Conservation (phyloP, 1,140 invertebrate species). For the Brachionus rubens region DNA sequence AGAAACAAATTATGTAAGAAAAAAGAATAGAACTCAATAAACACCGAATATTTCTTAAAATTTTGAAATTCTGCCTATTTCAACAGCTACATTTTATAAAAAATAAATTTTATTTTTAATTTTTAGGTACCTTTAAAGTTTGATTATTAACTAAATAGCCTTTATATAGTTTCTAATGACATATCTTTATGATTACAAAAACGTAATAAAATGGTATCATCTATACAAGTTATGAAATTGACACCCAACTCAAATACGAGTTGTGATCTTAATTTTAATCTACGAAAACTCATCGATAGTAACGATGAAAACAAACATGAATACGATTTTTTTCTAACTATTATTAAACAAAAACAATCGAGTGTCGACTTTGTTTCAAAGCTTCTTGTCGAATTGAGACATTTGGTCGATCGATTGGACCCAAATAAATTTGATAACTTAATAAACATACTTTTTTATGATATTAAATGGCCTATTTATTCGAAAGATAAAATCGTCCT, state of each 20-base stretch:
- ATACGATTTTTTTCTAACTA: background rate
- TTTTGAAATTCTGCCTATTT: too few species aligned
- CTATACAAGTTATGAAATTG: background rate
- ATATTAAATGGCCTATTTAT: slow-evolving; percentile 36
- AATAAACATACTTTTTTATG: slow-evolving; percentile 32
- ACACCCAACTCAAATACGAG: background rate
- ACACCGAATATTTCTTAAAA: too few species aligned
- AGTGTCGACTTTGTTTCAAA: background rate
- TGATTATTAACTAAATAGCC: too few species aligned
- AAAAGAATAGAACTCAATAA: too few species aligned
- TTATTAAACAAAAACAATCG: slow-evolving; percentile 18
- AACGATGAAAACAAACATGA: slow-evolving; percentile 26
- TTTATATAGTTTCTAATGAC: too few species aligned
- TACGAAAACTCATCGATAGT: slow-evolving; percentile 5
- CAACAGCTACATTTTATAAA: too few species aligned
- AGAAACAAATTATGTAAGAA: too few species aligned
- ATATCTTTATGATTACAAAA: too few species aligned
- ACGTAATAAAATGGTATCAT: background rate
- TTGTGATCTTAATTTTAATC: background rate
- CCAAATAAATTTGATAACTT: slow-evolving; percentile 13
- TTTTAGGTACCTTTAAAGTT: too few species aligned
- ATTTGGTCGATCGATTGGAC: slow-evolving; percentile 9
- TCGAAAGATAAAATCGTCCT: background rate
- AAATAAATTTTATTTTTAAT: too few species aligned
- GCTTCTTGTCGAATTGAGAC: background rate